Evolutionary conservation across 2,797 vertebrate species (phyloP).

Genomic region (Tragopan temminckii): DNA sequence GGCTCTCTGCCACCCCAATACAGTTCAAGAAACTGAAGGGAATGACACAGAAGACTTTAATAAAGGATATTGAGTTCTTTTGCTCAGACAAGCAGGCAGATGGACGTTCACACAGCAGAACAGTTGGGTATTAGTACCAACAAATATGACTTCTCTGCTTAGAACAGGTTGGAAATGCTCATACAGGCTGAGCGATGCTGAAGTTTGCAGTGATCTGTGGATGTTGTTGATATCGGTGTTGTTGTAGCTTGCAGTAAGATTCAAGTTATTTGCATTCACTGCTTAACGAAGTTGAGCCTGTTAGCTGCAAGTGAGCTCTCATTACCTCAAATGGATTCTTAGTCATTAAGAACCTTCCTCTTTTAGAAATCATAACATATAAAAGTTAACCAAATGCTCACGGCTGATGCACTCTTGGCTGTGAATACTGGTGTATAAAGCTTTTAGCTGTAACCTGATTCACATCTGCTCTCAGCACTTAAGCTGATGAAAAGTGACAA

Average conservation of each 20-base stretch:
- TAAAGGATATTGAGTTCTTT: background rate
- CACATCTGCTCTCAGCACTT: constrained; percentile 70
- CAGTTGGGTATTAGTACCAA: constrained; percentile 1
- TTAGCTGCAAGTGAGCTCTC: constrained; percentile 43
- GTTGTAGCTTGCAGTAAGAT: background rate
- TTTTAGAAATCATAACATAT: constrained; percentile 48
- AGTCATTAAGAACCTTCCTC: constrained; percentile 41
- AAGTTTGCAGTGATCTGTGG: background rate
- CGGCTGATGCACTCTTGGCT: constrained; percentile 61
- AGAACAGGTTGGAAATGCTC: background rate
- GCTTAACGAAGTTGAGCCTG: constrained; percentile 24
- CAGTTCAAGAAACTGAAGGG: background rate
- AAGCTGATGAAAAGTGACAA: constrained; percentile 75
- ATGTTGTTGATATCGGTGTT: background rate
- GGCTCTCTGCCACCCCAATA: background rate
- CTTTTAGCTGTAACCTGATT: constrained; percentile 78
- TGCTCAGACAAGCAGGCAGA: background rate
- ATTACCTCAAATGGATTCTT: constrained; percentile 65
- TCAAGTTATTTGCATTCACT: constrained; percentile 31
- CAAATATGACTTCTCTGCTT: background rate
- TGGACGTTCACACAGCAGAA: background rate
- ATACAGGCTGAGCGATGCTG: background rate
- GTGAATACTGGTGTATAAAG: constrained; percentile 65
- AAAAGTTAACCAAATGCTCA: constrained; percentile 71
- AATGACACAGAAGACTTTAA: background rate